Base-by-base conservation (phyloP, 2,113 vertebrate genomes). In the Ovis canadensis region DNA sequence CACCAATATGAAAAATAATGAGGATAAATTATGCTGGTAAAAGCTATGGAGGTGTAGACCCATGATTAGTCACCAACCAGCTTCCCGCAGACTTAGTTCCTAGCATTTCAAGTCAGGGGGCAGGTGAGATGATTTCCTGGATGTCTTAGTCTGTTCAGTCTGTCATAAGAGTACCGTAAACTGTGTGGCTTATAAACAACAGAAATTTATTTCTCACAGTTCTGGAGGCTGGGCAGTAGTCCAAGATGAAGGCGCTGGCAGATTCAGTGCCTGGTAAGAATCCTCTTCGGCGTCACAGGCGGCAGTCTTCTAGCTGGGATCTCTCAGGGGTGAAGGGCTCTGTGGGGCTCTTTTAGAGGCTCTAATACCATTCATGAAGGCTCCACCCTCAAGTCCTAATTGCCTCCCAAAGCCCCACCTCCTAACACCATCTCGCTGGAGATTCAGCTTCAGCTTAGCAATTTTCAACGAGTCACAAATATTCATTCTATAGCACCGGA, bases 271-370 rank as follows among this genome's bases (percentile, higher is more conserved):
- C 77, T 15, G 78, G 4, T 40, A 29, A 19, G 77, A 82, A 52
- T 17, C 0, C 1, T 13, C 45, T 54, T 82, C 16, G 3, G 29
- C 13, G 16, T 40, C 77, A 62, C 1, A 3, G 31, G 33, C 10
- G 1, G 57, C 7, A 14, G 25, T 23, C 25, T 64, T 4, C 59
- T 7, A 21, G 16, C 78, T 2, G 16, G 27, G 25, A 31, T 82
- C 33, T 13, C 77, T 36, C 25, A 11, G 1, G 23, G 4, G 2
- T 0, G 0, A 52, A 1, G 3, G 29, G 45, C 25, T 52, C 74
- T 8, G 16, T 6, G 4, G 11, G 7, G 25, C 48, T 64, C 45
- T 48, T 77, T 64, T 31, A 19, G 14, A 17, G 33, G 48, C 16
- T 8, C 45, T 82, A 40, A 82, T 23, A n/a, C 48, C 16, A 0